Evolutionary conservation across 1,140 invertebrate genomes (phyloP), one percentile per base, ranked within the genome.

Genomic region (Drosophila jambulina): DNA sequence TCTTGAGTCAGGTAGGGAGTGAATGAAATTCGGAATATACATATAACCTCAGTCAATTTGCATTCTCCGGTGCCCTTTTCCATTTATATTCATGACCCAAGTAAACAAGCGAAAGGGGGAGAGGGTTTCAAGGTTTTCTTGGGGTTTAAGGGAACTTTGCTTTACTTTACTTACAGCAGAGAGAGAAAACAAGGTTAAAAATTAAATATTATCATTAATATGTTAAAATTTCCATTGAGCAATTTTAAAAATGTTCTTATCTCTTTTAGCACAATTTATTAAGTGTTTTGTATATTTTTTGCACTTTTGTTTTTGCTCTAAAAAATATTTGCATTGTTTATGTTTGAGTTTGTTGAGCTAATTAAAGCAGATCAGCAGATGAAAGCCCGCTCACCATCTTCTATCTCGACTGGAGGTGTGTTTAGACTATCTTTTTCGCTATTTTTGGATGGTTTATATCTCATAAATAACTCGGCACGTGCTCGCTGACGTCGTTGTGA

Each of bases 261-360:
- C 36, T 42, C 38, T 43, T 36, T 57, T 70, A 57, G 58, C 46
- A n/a, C 40, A 70, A 70, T 70, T 58, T 72, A 48, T 71, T 13
- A 38, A 40, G 36, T 72, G 25, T n/a, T 38, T 36, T 60, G 43
- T 46, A 32, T 58, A n/a, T 36, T 23, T 25, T 27, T 49, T 25
- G 12, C 32, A 38, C 61, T 54, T 68, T 71, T 75, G 45, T 12
- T 51, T 75, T 53, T 38, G 42, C 40, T 36, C 42, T 40, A 17
- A 23, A n/a, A 48, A 48, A 34, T 76, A 76, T 76, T 76, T 65
- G 51, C 60, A 34, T 65, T 76, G 74, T 76, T 76, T 75, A 75
- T 75, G 59, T 57, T 71, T 58, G 34, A 34, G 69, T 71, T 71
- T 72, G 67, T 45, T 76, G 45, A 76, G 74, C 45, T 76, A 76